Base-by-base conservation (phyloP, 2,888 invertebrate genomes). In the Orgyia antiqua region DNA sequence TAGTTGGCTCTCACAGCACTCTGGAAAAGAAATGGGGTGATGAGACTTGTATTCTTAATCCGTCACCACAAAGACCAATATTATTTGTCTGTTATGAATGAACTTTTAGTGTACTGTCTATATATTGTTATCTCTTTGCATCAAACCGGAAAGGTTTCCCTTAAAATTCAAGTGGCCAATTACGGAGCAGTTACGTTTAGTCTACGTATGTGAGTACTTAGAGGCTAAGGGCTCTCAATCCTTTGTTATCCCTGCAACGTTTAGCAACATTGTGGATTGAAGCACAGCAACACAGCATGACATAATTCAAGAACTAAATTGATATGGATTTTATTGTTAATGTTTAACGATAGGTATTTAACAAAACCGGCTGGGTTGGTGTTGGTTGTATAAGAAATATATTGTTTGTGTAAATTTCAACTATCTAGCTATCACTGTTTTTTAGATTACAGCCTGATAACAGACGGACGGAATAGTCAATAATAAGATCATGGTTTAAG, bases 81-180 rank as follows among this genome's bases (percentile, higher is more conserved):
- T n/a, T n/a, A n/a, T n/a, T n/a, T n/a, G n/a, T n/a, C n/a, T n/a
- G n/a, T n/a, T n/a, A n/a, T n/a, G n/a, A n/a, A n/a, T n/a, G n/a
- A n/a, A n/a, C n/a, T n/a, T n/a, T n/a, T n/a, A n/a, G n/a, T n/a
- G 27, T 10, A 18, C 2, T 8, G 0, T 68, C 60, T 61, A 49
- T 5, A 1, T 2, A 1, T 59, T 51, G 26, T 0, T 29, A 58
- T 9, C 37, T 60, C 75, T 73, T 50, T 39, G 36, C 17, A 20
- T 7, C 41, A 54, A 36, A 69, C 70, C 70, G 72, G 70, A 68
- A 76, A 71, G 74, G 74, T 63, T 62, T 70, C 73, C 68, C 65
- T 74, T 68, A 70, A 73, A 78, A 76, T 63, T 76, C 64, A 77
- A 84, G 77, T 74, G 74, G 77, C 74, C 79, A 80, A 84, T 84